These are phyloP conservation scores for Capitulum mitella DNA, from an alignment of 2,888 invertebrate species.

Conservation along the genomic window DNA sequence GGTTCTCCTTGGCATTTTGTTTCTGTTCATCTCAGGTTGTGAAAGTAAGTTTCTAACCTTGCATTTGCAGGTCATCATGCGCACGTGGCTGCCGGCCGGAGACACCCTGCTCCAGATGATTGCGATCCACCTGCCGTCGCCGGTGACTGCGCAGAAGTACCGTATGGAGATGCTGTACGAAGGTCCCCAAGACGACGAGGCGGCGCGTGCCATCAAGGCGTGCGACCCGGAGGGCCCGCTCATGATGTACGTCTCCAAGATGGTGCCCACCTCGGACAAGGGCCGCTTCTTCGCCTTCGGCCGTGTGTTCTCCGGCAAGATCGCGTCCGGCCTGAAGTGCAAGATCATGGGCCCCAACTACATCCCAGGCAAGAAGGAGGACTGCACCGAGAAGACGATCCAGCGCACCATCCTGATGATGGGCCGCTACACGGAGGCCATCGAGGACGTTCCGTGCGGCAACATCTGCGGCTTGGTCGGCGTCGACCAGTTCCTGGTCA, in stretches of 20 bases:
- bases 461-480: slow-evolving; percentile 99
- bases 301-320: slow-evolving; percentile 96
- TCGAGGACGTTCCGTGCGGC: slow-evolving; percentile 96
- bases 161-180: slow-evolving; percentile 99
- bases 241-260: slow-evolving; percentile 99
- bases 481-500: slow-evolving; percentile 98
- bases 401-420: slow-evolving; percentile 99
- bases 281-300: slow-evolving; percentile 99
- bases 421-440: slow-evolving; percentile 99
- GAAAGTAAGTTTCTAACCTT: too few species aligned
- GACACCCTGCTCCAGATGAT: slow-evolving; percentile 99
- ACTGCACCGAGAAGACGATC: slow-evolving; percentile 96
- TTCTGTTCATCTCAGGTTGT: too few species aligned
- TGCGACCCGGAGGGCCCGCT: slow-evolving; percentile 96
- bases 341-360: slow-evolving; percentile 99
- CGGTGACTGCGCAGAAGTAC: slow-evolving; percentile 97
- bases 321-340: slow-evolving; percentile 82
- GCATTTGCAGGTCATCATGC: slow-evolving; percentile 98
- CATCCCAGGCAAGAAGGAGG: slow-evolving; percentile 96
- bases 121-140: slow-evolving; percentile 97
- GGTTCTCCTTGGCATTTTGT: too few species aligned
- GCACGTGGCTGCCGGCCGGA: slow-evolving; percentile 98
- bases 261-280: slow-evolving; percentile 99
- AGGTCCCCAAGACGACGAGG: slow-evolving; percentile 93
- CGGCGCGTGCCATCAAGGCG: slow-evolving; percentile 79